These are phyloP conservation scores for Sylvia borin DNA, from an alignment of 2,797 vertebrate genomes.

Conservation along the genomic window DNA sequence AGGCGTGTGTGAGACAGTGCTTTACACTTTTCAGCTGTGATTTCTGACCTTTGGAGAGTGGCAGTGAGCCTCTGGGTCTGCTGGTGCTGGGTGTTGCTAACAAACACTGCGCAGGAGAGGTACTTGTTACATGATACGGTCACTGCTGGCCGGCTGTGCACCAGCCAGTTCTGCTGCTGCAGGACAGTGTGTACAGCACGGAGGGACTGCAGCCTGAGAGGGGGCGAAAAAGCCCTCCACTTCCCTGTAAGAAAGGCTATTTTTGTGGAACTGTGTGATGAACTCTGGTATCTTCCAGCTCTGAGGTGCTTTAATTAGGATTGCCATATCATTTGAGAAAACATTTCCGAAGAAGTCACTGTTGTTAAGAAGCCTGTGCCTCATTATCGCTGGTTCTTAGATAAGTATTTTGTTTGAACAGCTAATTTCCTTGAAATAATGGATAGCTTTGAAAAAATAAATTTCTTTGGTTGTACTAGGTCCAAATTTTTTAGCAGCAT, in stretches of 20 bases:
- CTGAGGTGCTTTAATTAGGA: neutral
- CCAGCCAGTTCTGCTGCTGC: neutral
- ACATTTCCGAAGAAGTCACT: neutral
- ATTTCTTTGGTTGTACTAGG: neutral
- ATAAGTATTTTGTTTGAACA: neutral
- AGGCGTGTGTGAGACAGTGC: neutral
- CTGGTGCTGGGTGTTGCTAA: neutral
- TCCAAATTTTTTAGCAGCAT: fast-evolving
- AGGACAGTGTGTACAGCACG: slow-evolving; percentile 7
- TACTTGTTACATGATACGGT: neutral
- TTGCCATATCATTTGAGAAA: neutral
- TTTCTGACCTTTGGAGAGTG: neutral
- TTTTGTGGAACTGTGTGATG: neutral
- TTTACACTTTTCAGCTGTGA: neutral
- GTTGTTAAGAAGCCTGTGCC: neutral
- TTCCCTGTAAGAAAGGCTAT: neutral
- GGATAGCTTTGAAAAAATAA: neutral
- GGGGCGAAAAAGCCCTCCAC: neutral
- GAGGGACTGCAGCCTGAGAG: neutral
- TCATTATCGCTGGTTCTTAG: neutral
- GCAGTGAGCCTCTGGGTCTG: neutral
- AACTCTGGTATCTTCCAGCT: neutral
- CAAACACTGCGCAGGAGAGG: neutral
- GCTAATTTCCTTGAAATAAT: neutral
- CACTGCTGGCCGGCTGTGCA: neutral